Percentiles rank a stretch among this genome's conserved stretches.
Conservation (phyloP, 2,113 vertebrate genomes). For the Hystrix brachyura region DNA sequence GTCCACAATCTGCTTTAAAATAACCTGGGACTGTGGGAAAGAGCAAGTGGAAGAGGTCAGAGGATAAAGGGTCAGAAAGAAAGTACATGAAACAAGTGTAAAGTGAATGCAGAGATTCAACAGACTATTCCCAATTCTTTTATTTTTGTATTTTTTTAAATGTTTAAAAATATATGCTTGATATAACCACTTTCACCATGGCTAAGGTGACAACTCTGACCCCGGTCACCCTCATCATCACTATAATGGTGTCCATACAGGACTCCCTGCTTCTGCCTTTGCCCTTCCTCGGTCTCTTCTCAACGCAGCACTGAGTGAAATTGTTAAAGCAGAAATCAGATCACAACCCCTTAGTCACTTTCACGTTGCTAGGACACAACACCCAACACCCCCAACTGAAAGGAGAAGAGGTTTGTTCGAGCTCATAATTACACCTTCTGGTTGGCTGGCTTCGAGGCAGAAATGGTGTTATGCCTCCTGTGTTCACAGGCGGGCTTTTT, state of each 20-base stretch:
- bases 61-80: neutral
- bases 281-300: neutral
- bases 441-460: no score
- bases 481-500: no score
- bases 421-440: no score
- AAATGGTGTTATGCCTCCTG: no score
- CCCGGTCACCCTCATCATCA: neutral
- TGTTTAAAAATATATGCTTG: neutral
- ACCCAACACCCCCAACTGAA: no score
- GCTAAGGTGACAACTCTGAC: neutral
- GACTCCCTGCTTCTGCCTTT: neutral
- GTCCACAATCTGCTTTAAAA: neutral
- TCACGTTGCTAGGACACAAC: no score
- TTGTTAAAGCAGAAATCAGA: no score
- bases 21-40: neutral
- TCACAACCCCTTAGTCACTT: no score
- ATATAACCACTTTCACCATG: neutral
- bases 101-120: neutral
- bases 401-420: no score
- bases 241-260: neutral
- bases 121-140: neutral
- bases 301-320: neutral
- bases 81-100: neutral
- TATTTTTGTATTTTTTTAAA: constrained; percentile 12
- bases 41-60: no score